Evolutionary conservation across 2,888 invertebrate species (phyloP).

Genomic region (Zhuqinia jingwanae): DNA sequence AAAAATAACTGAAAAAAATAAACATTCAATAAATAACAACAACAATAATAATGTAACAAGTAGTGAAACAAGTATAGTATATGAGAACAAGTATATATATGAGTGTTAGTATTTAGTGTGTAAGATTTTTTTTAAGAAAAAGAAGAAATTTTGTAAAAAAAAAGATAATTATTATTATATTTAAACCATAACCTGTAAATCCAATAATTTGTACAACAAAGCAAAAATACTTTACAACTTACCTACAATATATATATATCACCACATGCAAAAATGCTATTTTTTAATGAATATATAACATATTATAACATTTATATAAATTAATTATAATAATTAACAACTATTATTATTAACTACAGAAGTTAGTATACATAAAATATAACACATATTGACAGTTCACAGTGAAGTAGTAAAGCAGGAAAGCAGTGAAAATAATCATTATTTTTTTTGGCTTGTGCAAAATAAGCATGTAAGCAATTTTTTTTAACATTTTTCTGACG

Average conservation of each 20-base stretch:
- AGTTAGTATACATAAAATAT: conserved; percentile 16
- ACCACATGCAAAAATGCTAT: conserved; percentile 6
- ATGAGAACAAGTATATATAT: conserved; percentile 15
- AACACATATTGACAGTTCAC: conserved; percentile 29
- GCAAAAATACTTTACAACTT: conserved; percentile 6
- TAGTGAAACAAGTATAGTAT: conserved; percentile 31
- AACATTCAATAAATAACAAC: conserved; percentile 36
- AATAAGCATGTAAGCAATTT: conserved; percentile 21
- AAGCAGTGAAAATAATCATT: conserved; percentile 31
- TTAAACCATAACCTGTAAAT: conserved; percentile 1
- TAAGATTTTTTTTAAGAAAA: too few relatives aligned
- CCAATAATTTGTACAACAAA: neutral
- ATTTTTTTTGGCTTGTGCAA: conserved; percentile 33
- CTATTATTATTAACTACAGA: neutral
- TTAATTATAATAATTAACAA: neutral
- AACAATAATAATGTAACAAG: conserved; percentile 32
- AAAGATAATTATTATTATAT: neutral
- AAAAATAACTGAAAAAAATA: conserved; percentile 2
- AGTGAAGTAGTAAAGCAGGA: conserved; percentile 40
- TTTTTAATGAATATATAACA: neutral
- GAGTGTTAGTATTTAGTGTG: conserved; percentile 59
- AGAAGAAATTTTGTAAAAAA: neutral
- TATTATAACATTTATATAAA: neutral
- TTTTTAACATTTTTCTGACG: neutral
- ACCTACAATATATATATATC: neutral